These are phyloP conservation scores for Petaurus breviceps DNA, from an alignment of 2,113 vertebrate species.

Conservation along the genomic window DNA sequence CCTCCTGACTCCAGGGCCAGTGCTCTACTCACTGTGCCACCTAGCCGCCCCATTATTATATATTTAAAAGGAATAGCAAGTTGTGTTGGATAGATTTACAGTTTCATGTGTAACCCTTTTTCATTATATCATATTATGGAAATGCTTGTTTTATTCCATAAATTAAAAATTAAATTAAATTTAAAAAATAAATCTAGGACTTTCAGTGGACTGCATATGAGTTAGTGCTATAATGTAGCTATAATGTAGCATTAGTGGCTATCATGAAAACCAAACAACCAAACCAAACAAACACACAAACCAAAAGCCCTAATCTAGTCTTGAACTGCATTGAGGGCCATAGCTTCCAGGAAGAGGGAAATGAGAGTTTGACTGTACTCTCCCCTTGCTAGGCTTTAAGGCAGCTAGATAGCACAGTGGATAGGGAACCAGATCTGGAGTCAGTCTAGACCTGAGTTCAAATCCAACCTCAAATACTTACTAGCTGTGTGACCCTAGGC, in stretches of 20 bases:
- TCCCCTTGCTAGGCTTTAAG: background rate
- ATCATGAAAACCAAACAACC: background rate
- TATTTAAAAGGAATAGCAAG: too few relatives aligned
- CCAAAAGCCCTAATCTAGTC: background rate
- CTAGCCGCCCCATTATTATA: too few relatives aligned
- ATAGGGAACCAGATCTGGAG: background rate
- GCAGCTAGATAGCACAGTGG: background rate
- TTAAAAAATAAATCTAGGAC: too few relatives aligned
- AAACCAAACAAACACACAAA: background rate
- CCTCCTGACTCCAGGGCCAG: too few relatives aligned
- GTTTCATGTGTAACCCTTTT: too few relatives aligned
- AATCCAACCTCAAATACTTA: background rate
- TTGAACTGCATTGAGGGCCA: background rate
- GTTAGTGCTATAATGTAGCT: background rate
- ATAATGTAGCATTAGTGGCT: too few relatives aligned
- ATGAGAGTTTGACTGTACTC: background rate
- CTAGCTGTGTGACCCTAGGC: background rate
- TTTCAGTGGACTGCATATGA: background rate
- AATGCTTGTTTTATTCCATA: too few relatives aligned
- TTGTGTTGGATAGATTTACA: too few relatives aligned
- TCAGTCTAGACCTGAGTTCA: background rate
- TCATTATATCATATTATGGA: too few relatives aligned
- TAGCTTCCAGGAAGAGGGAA: background rate
- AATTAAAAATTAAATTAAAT: too few relatives aligned
- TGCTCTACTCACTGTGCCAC: too few relatives aligned